A percentile compares a stretch with the other conserved stretches of the same genome.
These are phyloP conservation scores for Drosophila pseudoobscura DNA, from an alignment of 1,140 invertebrate genomes.

Conservation along the genomic window DNA sequence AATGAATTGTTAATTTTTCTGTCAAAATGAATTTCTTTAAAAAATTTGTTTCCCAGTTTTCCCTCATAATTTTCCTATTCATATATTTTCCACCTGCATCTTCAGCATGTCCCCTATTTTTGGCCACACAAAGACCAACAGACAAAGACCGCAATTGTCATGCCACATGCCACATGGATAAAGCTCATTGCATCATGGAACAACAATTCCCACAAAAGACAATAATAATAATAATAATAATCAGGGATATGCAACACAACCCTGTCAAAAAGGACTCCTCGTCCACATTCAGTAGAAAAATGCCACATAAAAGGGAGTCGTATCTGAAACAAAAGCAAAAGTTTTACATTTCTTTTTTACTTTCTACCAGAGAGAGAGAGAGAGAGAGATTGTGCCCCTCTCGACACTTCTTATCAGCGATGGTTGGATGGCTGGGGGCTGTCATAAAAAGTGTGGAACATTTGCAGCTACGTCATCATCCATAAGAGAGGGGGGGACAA, in stretches of 20 bases:
- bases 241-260: conserved; percentile 54
- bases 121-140: not conserved
- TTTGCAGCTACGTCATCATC: conserved; percentile 70
- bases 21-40: not conserved
- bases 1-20: too few relatives aligned
- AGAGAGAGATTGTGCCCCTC: conserved; percentile 2
- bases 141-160: conserved; percentile 31
- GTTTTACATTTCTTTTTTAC: conserved; percentile 64
- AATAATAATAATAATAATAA: conserved; percentile 48
- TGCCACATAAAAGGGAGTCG: conserved; percentile 26
- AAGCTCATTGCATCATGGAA: conserved; percentile 69
- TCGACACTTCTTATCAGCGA: conserved; percentile 48
- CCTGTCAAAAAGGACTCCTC: conserved; percentile 47
- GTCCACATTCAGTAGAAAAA: conserved; percentile 54
- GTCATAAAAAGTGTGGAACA: conserved; percentile 79
- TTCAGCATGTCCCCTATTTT: not conserved
- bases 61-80: too few relatives aligned
- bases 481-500: too few relatives aligned
- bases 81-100: conserved; percentile 8
- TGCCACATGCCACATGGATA: conserved; percentile 41
- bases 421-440: conserved; percentile 6
- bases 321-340: conserved; percentile 56
- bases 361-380: not conserved
- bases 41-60: too few relatives aligned
- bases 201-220: conserved; percentile 24